Percentiles rank a stretch among this genome's conserved stretches.
Conservation (phyloP, 1,140 invertebrate species). For the Rhizoglyphus robini region DNA sequence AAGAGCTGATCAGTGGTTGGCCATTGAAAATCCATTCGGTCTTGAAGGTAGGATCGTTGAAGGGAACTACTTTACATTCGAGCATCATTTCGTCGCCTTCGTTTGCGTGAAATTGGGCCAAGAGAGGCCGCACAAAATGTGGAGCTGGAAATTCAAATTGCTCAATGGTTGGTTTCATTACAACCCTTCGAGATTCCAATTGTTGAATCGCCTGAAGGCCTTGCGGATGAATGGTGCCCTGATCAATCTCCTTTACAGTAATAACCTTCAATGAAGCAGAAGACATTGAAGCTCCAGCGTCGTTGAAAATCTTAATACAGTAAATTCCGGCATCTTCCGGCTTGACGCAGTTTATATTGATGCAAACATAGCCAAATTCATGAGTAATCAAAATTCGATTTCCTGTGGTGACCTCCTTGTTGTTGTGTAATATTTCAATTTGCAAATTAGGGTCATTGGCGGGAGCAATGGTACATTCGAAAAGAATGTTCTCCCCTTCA, state of each 20-base stretch:
- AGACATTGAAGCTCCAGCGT: conserved; percentile 30
- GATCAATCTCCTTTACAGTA: conserved; percentile 59
- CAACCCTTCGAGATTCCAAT: too few relatives aligned
- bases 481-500: conserved; percentile 88
- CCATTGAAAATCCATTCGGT: conserved; percentile 83
- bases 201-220: conserved; percentile 78
- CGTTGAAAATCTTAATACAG: conserved; percentile 73
- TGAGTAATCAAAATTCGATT: conserved; percentile 3
- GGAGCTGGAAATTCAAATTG: conserved; percentile 46
- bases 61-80: conserved; percentile 75
- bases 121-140: conserved; percentile 69
- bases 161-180: conserved; percentile 48
- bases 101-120: conserved; percentile 59
- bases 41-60: conserved; percentile 86
- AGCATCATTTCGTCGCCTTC: conserved; percentile 84
- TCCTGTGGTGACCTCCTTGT: conserved; percentile 42
- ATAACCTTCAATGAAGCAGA: conserved; percentile 13
- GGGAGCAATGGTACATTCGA: conserved; percentile 86
- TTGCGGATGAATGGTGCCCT: conserved; percentile 79
- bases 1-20: conserved; percentile 61
- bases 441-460: conserved; percentile 87
- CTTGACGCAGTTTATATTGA: conserved; percentile 3
- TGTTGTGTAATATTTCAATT: conserved; percentile 95
- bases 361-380: conserved; percentile 9
- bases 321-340: conserved; percentile 32